phyloP scores from a whole-genome alignment of 2,797 vertebrate genomes.

The Taenioides sp. region DNA sequence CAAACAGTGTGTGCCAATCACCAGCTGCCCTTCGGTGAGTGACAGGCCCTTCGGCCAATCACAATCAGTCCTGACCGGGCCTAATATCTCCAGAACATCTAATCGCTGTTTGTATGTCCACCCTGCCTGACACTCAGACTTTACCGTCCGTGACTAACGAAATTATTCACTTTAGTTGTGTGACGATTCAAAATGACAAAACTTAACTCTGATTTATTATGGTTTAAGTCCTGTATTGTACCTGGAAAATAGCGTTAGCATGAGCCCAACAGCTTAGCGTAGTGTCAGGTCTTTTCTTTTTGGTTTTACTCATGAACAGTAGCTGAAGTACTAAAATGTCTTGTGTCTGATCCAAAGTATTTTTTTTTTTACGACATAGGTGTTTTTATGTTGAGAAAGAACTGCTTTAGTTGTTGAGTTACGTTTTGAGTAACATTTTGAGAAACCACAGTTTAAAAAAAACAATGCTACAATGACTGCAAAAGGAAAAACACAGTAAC shows the following conservation, averaged over 20 bases:
- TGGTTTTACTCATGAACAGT: no score
- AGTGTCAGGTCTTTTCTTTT: background rate
- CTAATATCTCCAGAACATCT: background rate
- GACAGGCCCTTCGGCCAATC: conserved; percentile 27
- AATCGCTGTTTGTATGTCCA: background rate
- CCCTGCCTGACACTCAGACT: conserved; percentile 14
- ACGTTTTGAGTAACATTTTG: no score
- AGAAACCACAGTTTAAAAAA: no score
- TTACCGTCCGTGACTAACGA: conserved; percentile 41
- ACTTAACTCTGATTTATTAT: conserved; percentile 28
- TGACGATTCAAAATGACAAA: conserved; percentile 21
- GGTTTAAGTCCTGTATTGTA: background rate
- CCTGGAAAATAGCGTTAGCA: conserved; percentile 5
- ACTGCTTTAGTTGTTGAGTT: no score
- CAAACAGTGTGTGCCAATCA: conserved; percentile 91
- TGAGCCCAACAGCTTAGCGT: background rate
- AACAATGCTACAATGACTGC: no score
- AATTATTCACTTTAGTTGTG: conserved; percentile 20
- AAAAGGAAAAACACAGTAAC: no score
- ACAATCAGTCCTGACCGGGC: background rate
- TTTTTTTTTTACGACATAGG: no score
- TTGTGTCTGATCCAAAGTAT: no score
- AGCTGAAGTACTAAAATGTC: no score
- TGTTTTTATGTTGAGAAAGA: no score
- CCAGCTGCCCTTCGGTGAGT: conserved; percentile 88